These are phyloP conservation scores for Euura lappo DNA, from an alignment of 1,140 invertebrate species.

Conservation along the genomic window DNA sequence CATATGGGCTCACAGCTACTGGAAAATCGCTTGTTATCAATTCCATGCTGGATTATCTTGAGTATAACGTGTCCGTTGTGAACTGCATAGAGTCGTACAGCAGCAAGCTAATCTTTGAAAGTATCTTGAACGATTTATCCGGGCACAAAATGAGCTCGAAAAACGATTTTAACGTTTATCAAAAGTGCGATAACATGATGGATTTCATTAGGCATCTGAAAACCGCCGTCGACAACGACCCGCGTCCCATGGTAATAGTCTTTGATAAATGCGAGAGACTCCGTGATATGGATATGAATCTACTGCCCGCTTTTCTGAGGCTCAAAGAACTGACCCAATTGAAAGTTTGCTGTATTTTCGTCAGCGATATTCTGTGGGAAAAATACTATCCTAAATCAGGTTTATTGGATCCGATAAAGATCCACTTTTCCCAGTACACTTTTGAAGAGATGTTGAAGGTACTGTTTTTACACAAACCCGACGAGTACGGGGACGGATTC, in stretches of 20 bases:
- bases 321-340: conserved; percentile 75
- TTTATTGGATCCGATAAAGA: conserved; percentile 73
- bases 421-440: conserved; percentile 84
- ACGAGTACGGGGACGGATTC: conserved; percentile 58
- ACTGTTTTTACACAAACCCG: conserved; percentile 60
- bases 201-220: conserved; percentile 72
- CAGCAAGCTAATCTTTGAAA: conserved; percentile 77
- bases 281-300: conserved; percentile 72
- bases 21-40: conserved; percentile 78
- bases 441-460: conserved; percentile 80
- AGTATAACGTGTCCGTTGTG: conserved; percentile 70
- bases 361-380: conserved; percentile 80
- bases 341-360: conserved; percentile 78
- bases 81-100: conserved; percentile 84
- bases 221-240: conserved; percentile 39
- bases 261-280: conserved; percentile 83
- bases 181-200: conserved; percentile 75
- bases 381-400: conserved; percentile 76
- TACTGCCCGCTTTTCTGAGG: conserved; percentile 73
- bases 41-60: conserved; percentile 64
- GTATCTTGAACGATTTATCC: conserved; percentile 70
- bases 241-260: conserved; percentile 67
- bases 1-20: conserved; percentile 80
- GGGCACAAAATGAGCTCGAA: conserved; percentile 45
- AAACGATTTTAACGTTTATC: conserved; percentile 45